phyloP scores from a whole-genome alignment of 35 echinoderm and acorn worm species.

The Eucidaris tribuloides region DNA sequence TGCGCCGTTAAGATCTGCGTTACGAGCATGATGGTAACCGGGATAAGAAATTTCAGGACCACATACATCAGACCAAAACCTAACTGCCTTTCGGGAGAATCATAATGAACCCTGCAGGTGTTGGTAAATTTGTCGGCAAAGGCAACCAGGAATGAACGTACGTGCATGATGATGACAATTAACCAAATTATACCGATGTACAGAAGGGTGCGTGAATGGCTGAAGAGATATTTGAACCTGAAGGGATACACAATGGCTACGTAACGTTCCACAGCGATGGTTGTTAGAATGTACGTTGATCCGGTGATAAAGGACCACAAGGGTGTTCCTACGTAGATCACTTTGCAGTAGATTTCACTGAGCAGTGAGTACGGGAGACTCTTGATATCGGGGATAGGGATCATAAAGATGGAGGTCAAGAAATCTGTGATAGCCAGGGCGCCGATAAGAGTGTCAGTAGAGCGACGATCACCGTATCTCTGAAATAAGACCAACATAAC shows the following conservation, averaged over 20 bases:
- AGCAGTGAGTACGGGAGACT: not conserved
- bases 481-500: slow-evolving; percentile 63
- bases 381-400: slow-evolving; percentile 47
- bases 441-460: slow-evolving; percentile 77
- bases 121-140: no score
- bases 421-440: slow-evolving; percentile 72
- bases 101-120: no score
- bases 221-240: slow-evolving; percentile 21
- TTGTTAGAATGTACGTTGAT: slow-evolving; percentile 73
- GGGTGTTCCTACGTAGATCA: slow-evolving; percentile 47
- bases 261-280: slow-evolving; percentile 80
- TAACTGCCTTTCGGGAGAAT: no score
- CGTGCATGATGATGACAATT: not conserved
- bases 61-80: no score
- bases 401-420: slow-evolving; percentile 68
- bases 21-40: no score
- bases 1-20: no score
- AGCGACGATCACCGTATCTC: slow-evolving; percentile 16
- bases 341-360: slow-evolving; percentile 69
- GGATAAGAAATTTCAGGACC: no score
- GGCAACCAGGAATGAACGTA: not conserved
- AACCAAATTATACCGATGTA: not conserved
- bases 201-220: no score
- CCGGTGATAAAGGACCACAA: slow-evolving; percentile 75
- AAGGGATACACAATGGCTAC: slow-evolving; percentile 80